Evolutionary conservation across 1,140 invertebrate genomes (phyloP).

Genomic region (Caerostris extrusa): DNA sequence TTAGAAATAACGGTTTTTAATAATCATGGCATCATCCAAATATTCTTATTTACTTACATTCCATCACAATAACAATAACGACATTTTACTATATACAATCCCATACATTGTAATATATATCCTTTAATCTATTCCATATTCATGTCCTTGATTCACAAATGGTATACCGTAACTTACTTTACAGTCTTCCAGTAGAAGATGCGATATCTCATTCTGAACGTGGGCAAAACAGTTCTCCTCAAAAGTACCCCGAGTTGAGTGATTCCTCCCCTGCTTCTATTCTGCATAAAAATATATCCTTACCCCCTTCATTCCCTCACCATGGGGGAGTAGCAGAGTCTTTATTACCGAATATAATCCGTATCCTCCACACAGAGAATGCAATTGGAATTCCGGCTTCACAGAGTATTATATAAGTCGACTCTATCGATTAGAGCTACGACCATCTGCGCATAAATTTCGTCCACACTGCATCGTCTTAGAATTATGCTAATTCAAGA

Average conservation of each 20-base stretch:
- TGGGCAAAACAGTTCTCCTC: neutral
- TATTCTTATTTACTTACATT: too few species aligned
- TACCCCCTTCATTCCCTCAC: neutral
- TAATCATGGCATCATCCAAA: too few species aligned
- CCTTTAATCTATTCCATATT: too few species aligned
- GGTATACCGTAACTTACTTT: too few species aligned
- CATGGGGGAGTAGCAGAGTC: neutral
- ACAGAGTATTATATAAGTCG: constrained; percentile 51
- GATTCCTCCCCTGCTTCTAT: neutral
- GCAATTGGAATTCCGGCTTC: constrained; percentile 31
- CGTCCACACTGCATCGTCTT: constrained; percentile 29
- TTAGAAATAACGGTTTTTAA: too few species aligned
- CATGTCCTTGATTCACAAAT: too few species aligned
- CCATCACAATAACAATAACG: too few species aligned
- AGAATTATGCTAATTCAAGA: constrained; percentile 64
- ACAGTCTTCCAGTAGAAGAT: too few species aligned
- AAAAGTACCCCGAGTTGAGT: constrained; percentile 8
- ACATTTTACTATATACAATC: too few species aligned
- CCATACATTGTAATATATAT: too few species aligned
- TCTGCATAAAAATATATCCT: constrained; percentile 19
- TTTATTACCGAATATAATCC: constrained; percentile 53
- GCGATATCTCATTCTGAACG: neutral
- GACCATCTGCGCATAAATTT: constrained; percentile 67
- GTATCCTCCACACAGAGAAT: constrained; percentile 9
- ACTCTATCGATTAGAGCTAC: constrained; percentile 55